phyloP scores from a whole-genome alignment of 2,888 invertebrate genomes.

The Congeria kusceri region DNA sequence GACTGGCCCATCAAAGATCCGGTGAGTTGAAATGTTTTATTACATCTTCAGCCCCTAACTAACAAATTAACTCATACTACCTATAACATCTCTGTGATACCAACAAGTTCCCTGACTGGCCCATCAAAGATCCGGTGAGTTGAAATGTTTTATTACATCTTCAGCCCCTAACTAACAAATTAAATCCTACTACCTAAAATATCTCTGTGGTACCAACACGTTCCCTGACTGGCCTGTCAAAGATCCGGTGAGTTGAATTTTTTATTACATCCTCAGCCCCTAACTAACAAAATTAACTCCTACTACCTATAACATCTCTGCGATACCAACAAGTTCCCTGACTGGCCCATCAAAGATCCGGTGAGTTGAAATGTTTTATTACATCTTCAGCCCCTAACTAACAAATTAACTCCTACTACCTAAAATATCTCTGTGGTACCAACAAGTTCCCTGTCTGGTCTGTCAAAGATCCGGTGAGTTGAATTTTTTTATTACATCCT shows the following conservation, averaged over 20 bases:
- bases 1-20: conserved; percentile 99
- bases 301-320: conserved; percentile 98
- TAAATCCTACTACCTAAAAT: too few relatives aligned
- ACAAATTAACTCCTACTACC: conserved; percentile 99
- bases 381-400: too few relatives aligned
- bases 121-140: conserved; percentile 96
- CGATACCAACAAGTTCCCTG: conserved; percentile 94
- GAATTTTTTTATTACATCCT: too few relatives aligned
- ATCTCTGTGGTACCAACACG: too few relatives aligned
- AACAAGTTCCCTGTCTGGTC: conserved; percentile 97
- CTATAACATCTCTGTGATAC: conserved; percentile 97
- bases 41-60: too few relatives aligned
- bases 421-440: conserved; percentile 97
- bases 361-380: conserved; percentile 88
- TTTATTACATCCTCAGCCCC: too few relatives aligned
- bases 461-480: conserved; percentile 95
- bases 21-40: conserved; percentile 87
- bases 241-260: too few relatives aligned
- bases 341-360: conserved; percentile 98
- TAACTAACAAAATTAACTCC: too few relatives aligned
- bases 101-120: conserved; percentile 96
- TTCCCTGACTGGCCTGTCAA: too few relatives aligned
- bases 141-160: too few relatives aligned
- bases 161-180: too few relatives aligned
- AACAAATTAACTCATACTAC: conserved; percentile 99